Conservation (phyloP, 2,113 vertebrate genomes). For the Jacana jacana region DNA sequence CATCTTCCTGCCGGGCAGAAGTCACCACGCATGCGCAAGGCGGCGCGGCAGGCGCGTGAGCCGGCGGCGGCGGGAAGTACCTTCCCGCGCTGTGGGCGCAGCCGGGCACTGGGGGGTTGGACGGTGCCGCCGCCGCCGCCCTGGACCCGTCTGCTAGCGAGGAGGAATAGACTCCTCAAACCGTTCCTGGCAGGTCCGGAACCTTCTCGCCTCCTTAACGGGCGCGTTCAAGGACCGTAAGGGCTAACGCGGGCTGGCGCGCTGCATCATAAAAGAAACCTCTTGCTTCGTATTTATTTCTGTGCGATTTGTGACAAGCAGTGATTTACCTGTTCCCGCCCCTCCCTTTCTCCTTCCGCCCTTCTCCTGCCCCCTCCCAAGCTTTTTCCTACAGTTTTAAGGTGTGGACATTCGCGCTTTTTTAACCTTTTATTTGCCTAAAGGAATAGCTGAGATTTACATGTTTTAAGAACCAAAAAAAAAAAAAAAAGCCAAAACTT, state of each 20-base stretch:
- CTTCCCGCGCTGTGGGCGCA: not conserved
- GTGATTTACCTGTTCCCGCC: not conserved
- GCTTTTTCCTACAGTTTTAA: not conserved
- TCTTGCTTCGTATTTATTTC: not conserved
- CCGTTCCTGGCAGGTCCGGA: fast-evolving
- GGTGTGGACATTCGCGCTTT: not conserved
- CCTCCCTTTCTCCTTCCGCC: no score
- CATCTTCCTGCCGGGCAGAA: not conserved
- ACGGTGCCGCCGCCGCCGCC: fast-evolving
- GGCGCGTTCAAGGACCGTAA: not conserved
- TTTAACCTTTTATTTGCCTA: not conserved
- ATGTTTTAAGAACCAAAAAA: not conserved
- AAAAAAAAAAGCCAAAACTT: not conserved
- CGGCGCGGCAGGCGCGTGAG: no score
- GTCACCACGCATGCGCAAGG: not conserved
- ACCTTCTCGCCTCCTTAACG: fast-evolving
- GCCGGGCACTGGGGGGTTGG: no score
- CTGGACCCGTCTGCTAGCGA: no score
- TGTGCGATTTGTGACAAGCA: not conserved
- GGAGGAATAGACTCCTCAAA: no score
- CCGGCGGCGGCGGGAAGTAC: no score
- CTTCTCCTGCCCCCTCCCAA: no score
- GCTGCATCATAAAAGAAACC: no score
- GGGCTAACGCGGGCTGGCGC: no score
- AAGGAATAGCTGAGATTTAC: not conserved